phyloP scores from a whole-genome alignment of 2,113 vertebrate species.

The Chitala chitala region DNA sequence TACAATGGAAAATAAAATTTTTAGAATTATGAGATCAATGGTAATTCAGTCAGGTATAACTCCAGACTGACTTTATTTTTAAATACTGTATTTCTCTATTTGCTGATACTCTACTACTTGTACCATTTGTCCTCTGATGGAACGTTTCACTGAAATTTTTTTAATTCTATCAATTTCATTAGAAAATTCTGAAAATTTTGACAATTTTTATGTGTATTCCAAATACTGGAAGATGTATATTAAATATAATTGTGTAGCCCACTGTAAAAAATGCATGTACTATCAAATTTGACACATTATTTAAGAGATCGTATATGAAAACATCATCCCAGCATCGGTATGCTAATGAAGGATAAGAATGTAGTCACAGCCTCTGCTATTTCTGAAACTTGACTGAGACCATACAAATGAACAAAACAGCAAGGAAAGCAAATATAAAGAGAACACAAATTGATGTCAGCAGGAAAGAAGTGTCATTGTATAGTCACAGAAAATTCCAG shows the following conservation, averaged over 20 bases:
- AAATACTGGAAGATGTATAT: constrained; percentile 2
- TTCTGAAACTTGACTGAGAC: not conserved
- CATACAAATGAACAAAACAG: constrained; percentile 12
- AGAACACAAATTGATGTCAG: constrained; percentile 6
- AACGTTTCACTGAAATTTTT: not conserved
- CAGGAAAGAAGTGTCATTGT: constrained; percentile 9
- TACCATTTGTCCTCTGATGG: not conserved
- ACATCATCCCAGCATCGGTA: not conserved
- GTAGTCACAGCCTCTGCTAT: not conserved
- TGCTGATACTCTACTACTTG: not conserved
- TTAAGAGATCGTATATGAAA: not conserved
- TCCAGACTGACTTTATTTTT: not conserved
- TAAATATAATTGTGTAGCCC: not conserved
- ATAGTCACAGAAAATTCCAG: not conserved
- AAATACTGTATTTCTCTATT: not conserved
- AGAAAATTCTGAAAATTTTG: not conserved
- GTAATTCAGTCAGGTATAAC: not conserved
- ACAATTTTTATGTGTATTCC: not conserved
- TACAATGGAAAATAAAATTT: not conserved
- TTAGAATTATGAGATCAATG: not conserved
- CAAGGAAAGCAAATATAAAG: not conserved
- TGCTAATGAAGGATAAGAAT: not conserved
- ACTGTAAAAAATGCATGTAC: not conserved
- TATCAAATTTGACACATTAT: not conserved
- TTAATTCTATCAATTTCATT: not conserved